phyloP scores from a whole-genome alignment of 2,888 invertebrate species.

The Mythimna ferrago region DNA sequence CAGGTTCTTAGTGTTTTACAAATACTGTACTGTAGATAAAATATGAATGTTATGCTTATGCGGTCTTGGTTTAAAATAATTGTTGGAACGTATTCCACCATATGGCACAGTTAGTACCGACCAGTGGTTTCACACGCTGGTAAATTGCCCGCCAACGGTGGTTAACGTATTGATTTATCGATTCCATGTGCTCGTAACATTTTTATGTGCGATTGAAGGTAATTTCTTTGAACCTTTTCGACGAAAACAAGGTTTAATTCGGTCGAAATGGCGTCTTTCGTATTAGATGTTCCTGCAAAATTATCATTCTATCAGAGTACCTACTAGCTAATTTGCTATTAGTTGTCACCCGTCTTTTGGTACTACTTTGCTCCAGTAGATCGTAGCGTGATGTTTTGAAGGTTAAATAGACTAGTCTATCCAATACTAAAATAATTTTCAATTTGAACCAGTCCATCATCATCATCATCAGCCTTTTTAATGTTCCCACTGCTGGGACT shows the following conservation, averaged over 20 bases:
- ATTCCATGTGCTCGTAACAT: conserved; percentile 73
- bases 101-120: conserved; percentile 33
- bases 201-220: conserved; percentile 42
- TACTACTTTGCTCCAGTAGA: no score
- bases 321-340: no score
- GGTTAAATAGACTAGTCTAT: no score
- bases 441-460: no score
- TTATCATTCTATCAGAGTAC: no score
- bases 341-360: no score
- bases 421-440: no score
- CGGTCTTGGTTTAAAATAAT: conserved; percentile 5
- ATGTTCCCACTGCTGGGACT: no score
- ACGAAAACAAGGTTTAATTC: not conserved
- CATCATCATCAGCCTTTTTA: no score
- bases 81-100: not conserved
- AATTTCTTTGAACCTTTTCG: conserved; percentile 1
- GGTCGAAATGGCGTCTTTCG: not conserved
- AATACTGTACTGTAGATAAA: no score
- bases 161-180: conserved; percentile 72
- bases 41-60: conserved; percentile 18
- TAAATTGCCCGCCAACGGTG: conserved; percentile 67
- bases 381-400: no score
- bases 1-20: no score
- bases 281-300: not conserved
- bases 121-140: conserved; percentile 68